Conservation (phyloP, 2,113 vertebrate species). For the Eulemur rufifrons region DNA sequence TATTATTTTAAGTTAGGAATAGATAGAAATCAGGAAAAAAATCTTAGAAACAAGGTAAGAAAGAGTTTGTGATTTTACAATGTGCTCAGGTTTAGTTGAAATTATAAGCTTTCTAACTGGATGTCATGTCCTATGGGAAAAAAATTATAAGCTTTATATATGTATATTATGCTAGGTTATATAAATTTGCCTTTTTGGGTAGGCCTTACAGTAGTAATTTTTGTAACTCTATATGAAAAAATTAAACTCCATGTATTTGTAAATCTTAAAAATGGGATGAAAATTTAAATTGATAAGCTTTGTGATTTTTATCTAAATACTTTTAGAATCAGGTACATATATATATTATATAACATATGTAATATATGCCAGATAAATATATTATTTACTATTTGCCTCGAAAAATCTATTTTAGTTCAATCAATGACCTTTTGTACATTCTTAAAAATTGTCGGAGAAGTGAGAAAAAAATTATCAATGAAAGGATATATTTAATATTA, state of each 20-base stretch:
- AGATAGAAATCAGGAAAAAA: not conserved
- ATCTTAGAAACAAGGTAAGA: not conserved
- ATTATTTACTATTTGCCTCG: not conserved
- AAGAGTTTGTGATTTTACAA: not conserved
- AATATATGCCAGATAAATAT: not conserved
- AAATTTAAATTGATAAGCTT: not conserved
- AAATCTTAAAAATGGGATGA: not conserved
- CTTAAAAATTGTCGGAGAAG: not conserved
- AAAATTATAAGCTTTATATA: not conserved
- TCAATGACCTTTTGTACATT: not conserved
- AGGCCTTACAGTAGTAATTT: not conserved
- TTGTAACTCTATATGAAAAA: not conserved
- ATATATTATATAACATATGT: not conserved
- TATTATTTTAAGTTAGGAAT: not conserved
- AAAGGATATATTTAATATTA: conserved; percentile 12
- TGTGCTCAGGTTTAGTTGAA: not conserved
- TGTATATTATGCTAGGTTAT: not conserved
- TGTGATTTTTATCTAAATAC: not conserved
- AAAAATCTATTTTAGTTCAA: not conserved
- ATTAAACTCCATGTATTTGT: not conserved
- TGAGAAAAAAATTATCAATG: not conserved
- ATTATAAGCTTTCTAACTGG: not conserved
- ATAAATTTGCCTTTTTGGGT: not conserved
- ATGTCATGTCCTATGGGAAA: no score
- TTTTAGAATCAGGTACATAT: not conserved